Evolutionary conservation across 2,888 invertebrate species (phyloP).

Genomic region (Drosophila anomalipes): DNA sequence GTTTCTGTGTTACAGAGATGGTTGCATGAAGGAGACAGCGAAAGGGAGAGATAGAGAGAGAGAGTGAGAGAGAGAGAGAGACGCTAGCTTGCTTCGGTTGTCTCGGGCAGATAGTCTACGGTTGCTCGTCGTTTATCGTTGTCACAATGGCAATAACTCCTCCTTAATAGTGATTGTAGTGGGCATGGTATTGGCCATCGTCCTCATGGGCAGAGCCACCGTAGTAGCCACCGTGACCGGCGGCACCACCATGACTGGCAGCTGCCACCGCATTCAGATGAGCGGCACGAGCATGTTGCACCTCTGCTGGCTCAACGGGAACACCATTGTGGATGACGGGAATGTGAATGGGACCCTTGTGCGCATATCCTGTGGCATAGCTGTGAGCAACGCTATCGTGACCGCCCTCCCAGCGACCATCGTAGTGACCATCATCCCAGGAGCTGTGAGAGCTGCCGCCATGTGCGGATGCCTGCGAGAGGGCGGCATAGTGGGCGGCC

Average conservation of each 20-base stretch:
- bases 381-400: slow-evolving; percentile 58
- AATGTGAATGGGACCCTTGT: slow-evolving; percentile 85
- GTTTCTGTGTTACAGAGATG: slow-evolving; percentile 27
- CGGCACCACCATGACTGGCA: slow-evolving; percentile 75
- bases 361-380: slow-evolving; percentile 79
- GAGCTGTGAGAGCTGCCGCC: slow-evolving; percentile 66
- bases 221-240: slow-evolving; percentile 68
- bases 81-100: slow-evolving; percentile 59
- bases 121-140: slow-evolving; percentile 50
- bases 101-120: slow-evolving; percentile 43
- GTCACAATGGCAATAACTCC: slow-evolving; percentile 38
- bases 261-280: slow-evolving; percentile 84
- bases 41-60: slow-evolving; percentile 19
- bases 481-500: slow-evolving; percentile 84
- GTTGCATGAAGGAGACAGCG: not conserved
- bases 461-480: slow-evolving; percentile 80
- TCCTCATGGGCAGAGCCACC: slow-evolving; percentile 76
- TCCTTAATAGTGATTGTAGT: slow-evolving; percentile 75
- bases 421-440: slow-evolving; percentile 76
- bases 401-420: slow-evolving; percentile 75
- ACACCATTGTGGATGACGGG: slow-evolving; percentile 86
- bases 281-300: slow-evolving; percentile 85
- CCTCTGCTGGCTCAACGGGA: slow-evolving; percentile 86
- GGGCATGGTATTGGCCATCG: slow-evolving; percentile 79
- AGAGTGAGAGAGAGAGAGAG: slow-evolving; percentile 26